Evolutionary conservation across 1,140 invertebrate species (phyloP).

Genomic region (Bombus ignitus): DNA sequence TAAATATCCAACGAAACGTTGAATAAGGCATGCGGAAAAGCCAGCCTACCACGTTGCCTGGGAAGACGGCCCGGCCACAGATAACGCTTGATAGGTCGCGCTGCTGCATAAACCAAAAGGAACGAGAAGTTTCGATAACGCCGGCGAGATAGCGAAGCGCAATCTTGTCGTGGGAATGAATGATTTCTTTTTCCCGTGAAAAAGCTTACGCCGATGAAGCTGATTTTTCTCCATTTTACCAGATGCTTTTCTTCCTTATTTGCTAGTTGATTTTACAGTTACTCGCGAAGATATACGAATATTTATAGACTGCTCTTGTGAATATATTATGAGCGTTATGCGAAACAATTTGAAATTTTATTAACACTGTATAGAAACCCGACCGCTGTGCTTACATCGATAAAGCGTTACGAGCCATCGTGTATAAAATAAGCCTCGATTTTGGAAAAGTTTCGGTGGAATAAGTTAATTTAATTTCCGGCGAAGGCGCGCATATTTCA

Average conservation of each 20-base stretch:
- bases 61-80: conserved; percentile 58
- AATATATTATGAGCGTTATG: background rate
- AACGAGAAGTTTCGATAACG: conserved; percentile 63
- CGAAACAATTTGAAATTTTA: background rate
- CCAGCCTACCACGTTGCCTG: conserved; percentile 42
- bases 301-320: no score
- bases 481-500: background rate
- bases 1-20: conserved; percentile 72
- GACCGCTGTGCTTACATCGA: no score
- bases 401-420: background rate
- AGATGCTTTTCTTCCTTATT: background rate
- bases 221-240: background rate
- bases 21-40: conserved; percentile 70
- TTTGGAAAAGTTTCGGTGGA: no score
- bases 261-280: background rate
- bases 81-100: conserved; percentile 62
- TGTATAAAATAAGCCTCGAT: background rate
- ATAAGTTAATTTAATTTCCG: background rate
- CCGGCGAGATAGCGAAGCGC: conserved; percentile 48
- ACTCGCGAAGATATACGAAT: no score
- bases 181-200: background rate
- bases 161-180: conserved; percentile 45
- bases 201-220: background rate
- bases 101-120: conserved; percentile 69
- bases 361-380: no score